Percentiles rank a stretch among this genome's conserved stretches.
These are phyloP conservation scores for Sarcoramphus papa DNA, from an alignment of 2,797 vertebrate genomes.

Conservation along the genomic window DNA sequence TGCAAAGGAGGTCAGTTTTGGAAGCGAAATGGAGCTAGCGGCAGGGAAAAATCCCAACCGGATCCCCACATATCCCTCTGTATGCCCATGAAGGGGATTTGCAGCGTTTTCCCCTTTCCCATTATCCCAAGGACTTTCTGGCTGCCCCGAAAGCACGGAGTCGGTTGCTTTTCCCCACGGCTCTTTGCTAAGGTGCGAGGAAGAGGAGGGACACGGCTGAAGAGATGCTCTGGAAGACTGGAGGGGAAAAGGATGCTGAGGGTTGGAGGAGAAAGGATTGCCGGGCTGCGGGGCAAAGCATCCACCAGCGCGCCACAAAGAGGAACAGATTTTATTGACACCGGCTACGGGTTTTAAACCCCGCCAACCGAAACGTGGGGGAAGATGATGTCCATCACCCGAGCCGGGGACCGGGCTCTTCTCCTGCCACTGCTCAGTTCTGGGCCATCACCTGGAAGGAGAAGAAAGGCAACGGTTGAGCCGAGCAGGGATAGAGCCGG, in stretches of 20 bases:
- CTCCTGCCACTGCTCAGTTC: neutral
- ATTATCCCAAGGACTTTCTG: fast-evolving
- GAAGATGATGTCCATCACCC: fast-evolving
- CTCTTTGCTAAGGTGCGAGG: neutral
- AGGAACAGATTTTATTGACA: neutral
- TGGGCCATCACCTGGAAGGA: neutral
- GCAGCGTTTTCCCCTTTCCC: neutral
- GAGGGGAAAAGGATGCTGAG: neutral
- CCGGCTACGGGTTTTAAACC: fast-evolving
- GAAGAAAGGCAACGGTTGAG: neutral
- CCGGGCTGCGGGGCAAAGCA: neutral
- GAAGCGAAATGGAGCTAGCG: fast-evolving
- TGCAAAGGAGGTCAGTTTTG: fast-evolving
- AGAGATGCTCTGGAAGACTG: neutral
- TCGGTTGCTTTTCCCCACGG: fast-evolving
- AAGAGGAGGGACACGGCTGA: fast-evolving
- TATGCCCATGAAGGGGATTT: fast-evolving
- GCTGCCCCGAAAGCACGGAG: fast-evolving
- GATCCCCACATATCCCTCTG: fast-evolving
- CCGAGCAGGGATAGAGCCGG: fast-evolving
- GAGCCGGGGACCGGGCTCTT: fast-evolving
- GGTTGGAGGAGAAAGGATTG: neutral
- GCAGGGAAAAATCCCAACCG: fast-evolving
- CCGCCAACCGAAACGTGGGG: fast-evolving
- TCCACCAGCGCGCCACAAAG: fast-evolving